Evolutionary conservation across 2,888 invertebrate species (phyloP).

Genomic region (Ephialtes manifestator): DNA sequence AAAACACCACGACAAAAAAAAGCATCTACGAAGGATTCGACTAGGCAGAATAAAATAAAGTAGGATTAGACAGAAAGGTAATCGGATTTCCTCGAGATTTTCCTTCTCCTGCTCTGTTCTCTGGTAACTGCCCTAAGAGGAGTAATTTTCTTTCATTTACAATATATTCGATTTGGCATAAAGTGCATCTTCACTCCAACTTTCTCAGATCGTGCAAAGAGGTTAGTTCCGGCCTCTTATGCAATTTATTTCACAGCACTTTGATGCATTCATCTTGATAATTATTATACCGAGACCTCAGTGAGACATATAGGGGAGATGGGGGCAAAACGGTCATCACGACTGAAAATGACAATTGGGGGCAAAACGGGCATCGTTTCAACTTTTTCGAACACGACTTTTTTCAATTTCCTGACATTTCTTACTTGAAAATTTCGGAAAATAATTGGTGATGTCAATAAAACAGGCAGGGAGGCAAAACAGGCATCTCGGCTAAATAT

Average conservation of each 20-base stretch:
- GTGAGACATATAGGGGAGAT: neutral
- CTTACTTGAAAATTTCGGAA: too few species aligned
- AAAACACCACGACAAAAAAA: too few species aligned
- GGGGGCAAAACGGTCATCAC: too few species aligned
- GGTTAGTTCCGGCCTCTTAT: constrained; percentile 6
- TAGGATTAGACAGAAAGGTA: constrained; percentile 40
- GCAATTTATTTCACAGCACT: constrained; percentile 31
- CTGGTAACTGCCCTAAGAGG: constrained; percentile 52
- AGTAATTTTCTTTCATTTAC: neutral
- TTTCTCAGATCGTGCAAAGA: constrained; percentile 5
- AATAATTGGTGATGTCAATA: too few species aligned
- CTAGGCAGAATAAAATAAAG: constrained; percentile 16
- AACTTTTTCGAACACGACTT: too few species aligned
- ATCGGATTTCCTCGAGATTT: constrained; percentile 63
- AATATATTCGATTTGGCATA: constrained; percentile 33
- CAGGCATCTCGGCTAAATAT: too few species aligned
- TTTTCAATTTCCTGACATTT: too few species aligned
- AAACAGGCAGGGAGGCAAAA: too few species aligned
- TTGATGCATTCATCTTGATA: constrained; percentile 38
- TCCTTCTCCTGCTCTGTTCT: constrained; percentile 38
- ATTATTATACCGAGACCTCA: constrained; percentile 36
- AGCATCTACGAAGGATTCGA: neutral
- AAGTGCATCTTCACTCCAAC: constrained; percentile 24
- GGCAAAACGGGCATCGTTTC: too few species aligned
- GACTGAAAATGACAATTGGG: too few species aligned